Conservation (phyloP, 2,888 invertebrate genomes). For the Pristionchus exspectatus region DNA sequence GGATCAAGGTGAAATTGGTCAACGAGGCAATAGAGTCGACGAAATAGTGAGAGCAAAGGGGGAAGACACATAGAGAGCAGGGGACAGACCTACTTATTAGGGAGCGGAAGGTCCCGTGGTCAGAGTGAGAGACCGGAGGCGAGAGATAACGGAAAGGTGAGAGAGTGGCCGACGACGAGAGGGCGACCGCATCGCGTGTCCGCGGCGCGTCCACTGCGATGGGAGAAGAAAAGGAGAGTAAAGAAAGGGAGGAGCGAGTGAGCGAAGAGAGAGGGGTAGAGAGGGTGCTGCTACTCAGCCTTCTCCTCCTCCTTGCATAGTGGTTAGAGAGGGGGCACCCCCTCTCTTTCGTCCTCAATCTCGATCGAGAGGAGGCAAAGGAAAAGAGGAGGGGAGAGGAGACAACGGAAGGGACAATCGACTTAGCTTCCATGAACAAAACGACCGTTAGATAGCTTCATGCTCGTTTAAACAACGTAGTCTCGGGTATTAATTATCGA, state of each 20-base stretch:
- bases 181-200: not conserved
- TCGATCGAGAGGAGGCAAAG: slow-evolving; percentile 11
- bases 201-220: slow-evolving; percentile 18
- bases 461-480: not conserved
- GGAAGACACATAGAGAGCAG: not conserved
- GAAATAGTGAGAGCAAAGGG: slow-evolving; percentile 13
- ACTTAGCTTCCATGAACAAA: not conserved
- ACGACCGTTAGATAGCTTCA: not conserved
- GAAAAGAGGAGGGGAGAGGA: slow-evolving; percentile 5
- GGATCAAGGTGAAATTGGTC: slow-evolving; percentile 39
- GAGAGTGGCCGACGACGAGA: not conserved
- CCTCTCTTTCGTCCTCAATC: slow-evolving; percentile 17
- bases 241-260: slow-evolving; percentile 38
- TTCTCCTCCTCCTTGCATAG: slow-evolving; percentile 19
- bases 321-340: slow-evolving; percentile 22
- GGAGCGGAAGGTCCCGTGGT: not conserved
- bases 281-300: slow-evolving; percentile 32
- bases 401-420: slow-evolving; percentile 15
- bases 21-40: slow-evolving; percentile 16
- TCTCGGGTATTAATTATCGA: not conserved
- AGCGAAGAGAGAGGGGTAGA: not conserved
- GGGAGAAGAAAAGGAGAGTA: slow-evolving; percentile 42
- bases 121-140: not conserved
- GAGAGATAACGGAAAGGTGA: not conserved
- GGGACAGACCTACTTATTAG: not conserved